These are phyloP conservation scores for Caenorhabditis tropicalis DNA, from an alignment of 1,140 invertebrate species.

Conservation along the genomic window DNA sequence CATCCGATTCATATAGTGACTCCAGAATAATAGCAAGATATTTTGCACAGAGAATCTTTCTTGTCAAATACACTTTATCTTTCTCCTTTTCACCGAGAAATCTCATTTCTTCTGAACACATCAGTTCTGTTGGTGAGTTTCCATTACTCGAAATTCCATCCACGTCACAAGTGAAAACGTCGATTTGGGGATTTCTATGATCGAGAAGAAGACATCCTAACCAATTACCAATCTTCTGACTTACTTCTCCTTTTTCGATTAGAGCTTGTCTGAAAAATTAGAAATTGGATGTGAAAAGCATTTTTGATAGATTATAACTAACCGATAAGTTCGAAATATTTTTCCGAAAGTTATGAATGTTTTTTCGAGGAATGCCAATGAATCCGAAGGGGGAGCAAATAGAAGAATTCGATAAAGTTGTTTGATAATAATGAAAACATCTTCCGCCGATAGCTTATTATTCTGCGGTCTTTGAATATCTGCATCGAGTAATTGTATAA, in stretches of 20 bases:
- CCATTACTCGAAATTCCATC: constrained; percentile 2
- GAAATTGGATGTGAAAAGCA: background rate
- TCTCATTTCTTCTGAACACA: constrained; percentile 37
- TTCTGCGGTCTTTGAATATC: constrained; percentile 6
- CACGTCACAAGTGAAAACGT: constrained; percentile 9
- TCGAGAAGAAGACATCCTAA: background rate
- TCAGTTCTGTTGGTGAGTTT: background rate
- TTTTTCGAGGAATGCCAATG: background rate
- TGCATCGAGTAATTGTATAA: constrained; percentile 9
- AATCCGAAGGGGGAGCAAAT: constrained; percentile 13
- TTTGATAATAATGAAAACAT: constrained; percentile 6
- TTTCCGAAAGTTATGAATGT: background rate
- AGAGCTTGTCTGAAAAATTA: background rate
- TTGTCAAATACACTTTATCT: constrained; percentile 41
- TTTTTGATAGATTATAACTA: background rate
- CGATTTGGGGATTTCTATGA: constrained; percentile 20
- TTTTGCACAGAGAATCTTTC: constrained; percentile 49
- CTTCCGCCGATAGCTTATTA: background rate
- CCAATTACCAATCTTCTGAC: constrained; percentile 16
- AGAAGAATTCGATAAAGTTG: constrained; percentile 34
- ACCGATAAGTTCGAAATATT: background rate
- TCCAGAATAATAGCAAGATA: constrained; percentile 46
- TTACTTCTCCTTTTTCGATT: background rate
- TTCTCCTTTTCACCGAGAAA: constrained; percentile 47
- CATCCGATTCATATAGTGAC: constrained; percentile 33